These are phyloP conservation scores for Yponomeuta cagnagella DNA, from an alignment of 2,888 invertebrate species.

Conservation along the genomic window DNA sequence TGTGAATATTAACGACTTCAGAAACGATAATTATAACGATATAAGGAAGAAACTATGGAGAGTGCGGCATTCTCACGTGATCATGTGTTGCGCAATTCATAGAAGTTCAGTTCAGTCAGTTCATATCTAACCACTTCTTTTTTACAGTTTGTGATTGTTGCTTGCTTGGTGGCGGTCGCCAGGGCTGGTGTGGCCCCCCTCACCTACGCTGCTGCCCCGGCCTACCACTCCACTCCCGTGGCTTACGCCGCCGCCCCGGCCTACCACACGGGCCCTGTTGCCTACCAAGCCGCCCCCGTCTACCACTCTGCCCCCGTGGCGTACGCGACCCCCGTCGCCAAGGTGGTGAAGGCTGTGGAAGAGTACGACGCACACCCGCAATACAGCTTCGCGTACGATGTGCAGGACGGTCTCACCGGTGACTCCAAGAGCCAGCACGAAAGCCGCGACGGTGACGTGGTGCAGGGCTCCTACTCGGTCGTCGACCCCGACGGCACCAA, in stretches of 20 bases:
- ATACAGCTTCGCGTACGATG: constrained; percentile 29
- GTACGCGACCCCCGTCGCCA: constrained; percentile 40
- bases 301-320: constrained; percentile 33
- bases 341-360: constrained; percentile 16
- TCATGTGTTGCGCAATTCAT: too few species aligned
- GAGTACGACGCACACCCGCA: constrained; percentile 75
- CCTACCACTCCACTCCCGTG: constrained; percentile 36
- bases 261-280: constrained; percentile 35
- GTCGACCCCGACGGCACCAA: constrained; percentile 47
- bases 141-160: constrained; percentile 54
- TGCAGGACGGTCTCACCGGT: constrained; percentile 41
- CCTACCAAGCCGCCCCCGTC: constrained; percentile 43
- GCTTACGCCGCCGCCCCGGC: constrained; percentile 35
- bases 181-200: constrained; percentile 49
- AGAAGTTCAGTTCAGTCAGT: too few species aligned
- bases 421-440: constrained; percentile 61
- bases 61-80: too few species aligned
- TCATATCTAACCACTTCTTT: constrained; percentile 17
- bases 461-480: constrained; percentile 64
- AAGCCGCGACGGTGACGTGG: constrained; percentile 61
- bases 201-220: constrained; percentile 33
- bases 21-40: too few species aligned
- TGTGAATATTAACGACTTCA: too few species aligned
- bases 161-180: constrained; percentile 54
- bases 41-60: too few species aligned